These are phyloP conservation scores for Siphamia tubifer DNA, from an alignment of 2,113 vertebrate genomes.

Conservation along the genomic window DNA sequence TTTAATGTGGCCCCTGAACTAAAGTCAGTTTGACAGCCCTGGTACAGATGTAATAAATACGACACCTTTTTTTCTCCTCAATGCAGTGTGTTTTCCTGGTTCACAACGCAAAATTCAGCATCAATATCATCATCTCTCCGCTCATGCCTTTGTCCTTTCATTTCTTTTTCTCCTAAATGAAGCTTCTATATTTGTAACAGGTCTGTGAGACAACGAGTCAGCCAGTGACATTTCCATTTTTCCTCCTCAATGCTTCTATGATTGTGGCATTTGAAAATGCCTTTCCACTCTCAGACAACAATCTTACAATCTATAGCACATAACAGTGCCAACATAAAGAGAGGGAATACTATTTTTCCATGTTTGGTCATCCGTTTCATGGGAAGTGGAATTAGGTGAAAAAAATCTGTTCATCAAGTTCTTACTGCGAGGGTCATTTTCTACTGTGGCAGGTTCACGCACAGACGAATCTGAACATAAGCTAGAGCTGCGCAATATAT, in stretches of 20 bases:
- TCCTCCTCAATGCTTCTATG: constrained; percentile 69
- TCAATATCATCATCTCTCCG: constrained; percentile 47
- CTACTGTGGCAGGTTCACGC: no score
- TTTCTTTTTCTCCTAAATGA: constrained; percentile 66
- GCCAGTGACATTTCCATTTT: constrained; percentile 78
- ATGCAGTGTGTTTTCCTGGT: constrained; percentile 39
- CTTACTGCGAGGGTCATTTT: constrained; percentile 4
- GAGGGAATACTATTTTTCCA: constrained; percentile 39
- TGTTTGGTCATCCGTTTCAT: constrained; percentile 5
- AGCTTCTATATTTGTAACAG: constrained; percentile 72
- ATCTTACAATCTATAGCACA: constrained; percentile 71
- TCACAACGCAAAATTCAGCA: constrained; percentile 46
- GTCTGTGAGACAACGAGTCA: constrained; percentile 73
- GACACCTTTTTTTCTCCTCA: constrained; percentile 1
- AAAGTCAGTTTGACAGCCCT: no score
- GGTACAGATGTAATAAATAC: constrained; percentile 52
- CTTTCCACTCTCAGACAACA: constrained; percentile 64
- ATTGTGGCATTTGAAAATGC: constrained; percentile 79
- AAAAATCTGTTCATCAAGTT: not conserved
- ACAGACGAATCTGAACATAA: constrained; percentile 6
- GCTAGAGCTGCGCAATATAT: no score
- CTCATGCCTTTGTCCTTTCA: constrained; percentile 63
- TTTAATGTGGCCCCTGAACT: no score
- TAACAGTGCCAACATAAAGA: constrained; percentile 64
- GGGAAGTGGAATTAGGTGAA: not conserved